These are phyloP conservation scores for Drosophila kanapiae DNA, from an alignment of 1,140 invertebrate species.

Conservation along the genomic window DNA sequence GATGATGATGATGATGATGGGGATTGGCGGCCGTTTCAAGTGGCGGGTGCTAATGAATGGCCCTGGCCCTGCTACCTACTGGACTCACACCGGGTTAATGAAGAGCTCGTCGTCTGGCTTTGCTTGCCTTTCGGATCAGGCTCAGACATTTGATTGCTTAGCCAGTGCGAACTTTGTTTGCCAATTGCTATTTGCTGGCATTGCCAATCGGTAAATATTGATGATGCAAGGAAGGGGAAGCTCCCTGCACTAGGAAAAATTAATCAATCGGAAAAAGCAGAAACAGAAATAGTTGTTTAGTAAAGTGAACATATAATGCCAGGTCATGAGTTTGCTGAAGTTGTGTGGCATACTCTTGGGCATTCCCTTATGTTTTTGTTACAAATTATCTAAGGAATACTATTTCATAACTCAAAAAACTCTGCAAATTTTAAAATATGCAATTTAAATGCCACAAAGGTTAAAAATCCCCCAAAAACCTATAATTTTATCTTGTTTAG, in stretches of 20 bases:
- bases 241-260: conserved; percentile 1
- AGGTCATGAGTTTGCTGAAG: not conserved
- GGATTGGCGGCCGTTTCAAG: not conserved
- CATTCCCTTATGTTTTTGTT: too few relatives aligned
- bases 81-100: conserved; percentile 26
- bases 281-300: not conserved
- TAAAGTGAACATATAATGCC: not conserved
- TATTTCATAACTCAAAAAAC: not conserved
- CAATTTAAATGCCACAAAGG: not conserved
- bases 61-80: not conserved
- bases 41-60: conserved; percentile 34
- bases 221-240: not conserved
- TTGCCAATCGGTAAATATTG: conserved; percentile 26
- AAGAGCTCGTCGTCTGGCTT: conserved; percentile 19
- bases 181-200: conserved; percentile 21
- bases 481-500: not conserved
- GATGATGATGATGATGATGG: not conserved
- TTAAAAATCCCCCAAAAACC: not conserved
- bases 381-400: not conserved
- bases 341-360: not conserved
- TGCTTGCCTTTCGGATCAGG: conserved; percentile 2
- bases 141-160: not conserved
- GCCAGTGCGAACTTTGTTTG: conserved; percentile 19
- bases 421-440: not conserved
- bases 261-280: not conserved